Percentiles rank a stretch among this genome's conserved stretches.
These are phyloP conservation scores for Habropoda laboriosa DNA, from an alignment of 1,140 invertebrate species.

Conservation along the genomic window DNA sequence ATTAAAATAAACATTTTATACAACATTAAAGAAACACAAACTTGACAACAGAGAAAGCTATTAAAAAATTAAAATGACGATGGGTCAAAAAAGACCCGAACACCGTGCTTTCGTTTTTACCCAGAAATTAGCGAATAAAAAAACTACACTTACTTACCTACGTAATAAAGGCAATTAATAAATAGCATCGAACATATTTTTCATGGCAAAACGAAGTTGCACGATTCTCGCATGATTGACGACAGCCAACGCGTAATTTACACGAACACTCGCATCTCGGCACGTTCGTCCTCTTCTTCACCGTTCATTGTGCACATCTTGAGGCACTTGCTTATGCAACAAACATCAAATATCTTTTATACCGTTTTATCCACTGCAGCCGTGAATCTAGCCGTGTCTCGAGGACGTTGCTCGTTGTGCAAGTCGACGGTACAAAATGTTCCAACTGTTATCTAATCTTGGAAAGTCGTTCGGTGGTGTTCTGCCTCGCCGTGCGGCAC, in stretches of 20 bases:
- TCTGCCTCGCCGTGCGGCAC: conserved; percentile 36
- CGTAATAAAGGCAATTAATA: no score
- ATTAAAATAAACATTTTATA: no score
- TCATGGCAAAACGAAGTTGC: background rate
- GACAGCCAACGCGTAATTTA: conserved; percentile 34
- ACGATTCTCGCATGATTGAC: background rate
- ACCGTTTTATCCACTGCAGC: conserved; percentile 19
- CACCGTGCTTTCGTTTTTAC: no score
- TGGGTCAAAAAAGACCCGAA: no score
- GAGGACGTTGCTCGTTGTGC: conserved; percentile 34
- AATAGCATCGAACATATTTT: no score
- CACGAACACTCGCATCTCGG: background rate
- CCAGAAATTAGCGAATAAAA: no score
- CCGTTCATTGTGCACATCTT: conserved; percentile 26
- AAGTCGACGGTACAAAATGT: conserved; percentile 47
- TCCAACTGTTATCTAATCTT: conserved; percentile 66
- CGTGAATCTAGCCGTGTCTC: background rate
- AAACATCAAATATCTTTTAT: conserved; percentile 55
- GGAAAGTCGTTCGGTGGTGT: conserved; percentile 27
- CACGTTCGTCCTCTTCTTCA: conserved; percentile 8
- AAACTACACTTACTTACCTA: no score
- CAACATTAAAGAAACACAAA: no score
- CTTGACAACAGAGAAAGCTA: no score
- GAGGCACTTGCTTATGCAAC: conserved; percentile 43
- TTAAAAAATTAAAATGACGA: no score